These are phyloP conservation scores for Astreopora myriophthalma DNA, from an alignment of 64 coral and sea anemone species.

Conservation along the genomic window DNA sequence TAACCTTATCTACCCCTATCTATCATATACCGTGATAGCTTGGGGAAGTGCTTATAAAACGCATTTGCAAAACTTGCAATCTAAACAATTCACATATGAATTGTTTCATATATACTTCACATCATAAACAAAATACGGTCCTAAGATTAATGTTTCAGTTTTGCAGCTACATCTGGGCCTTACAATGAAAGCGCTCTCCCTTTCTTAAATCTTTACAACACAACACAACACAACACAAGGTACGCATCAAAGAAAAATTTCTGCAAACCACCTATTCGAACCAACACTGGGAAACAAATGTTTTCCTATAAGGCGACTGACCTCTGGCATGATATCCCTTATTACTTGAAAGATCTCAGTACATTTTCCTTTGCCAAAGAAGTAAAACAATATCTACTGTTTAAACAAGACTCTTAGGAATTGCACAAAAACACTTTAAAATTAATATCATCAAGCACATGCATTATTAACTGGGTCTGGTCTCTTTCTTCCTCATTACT, in stretches of 20 bases:
- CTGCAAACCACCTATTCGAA: slow-evolving; percentile 1
- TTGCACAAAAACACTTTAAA: background rate
- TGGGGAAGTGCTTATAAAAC: background rate
- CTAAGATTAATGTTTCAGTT: slow-evolving; percentile 36
- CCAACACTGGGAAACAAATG: slow-evolving; percentile 51
- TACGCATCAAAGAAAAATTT: slow-evolving; percentile 38
- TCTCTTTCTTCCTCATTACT: background rate
- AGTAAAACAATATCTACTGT: slow-evolving; percentile 2
- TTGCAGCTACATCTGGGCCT: slow-evolving; percentile 15
- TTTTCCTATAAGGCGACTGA: slow-evolving; percentile 33
- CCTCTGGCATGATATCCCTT: slow-evolving; percentile 9
- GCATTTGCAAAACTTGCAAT: no score
- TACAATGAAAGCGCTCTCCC: slow-evolving; percentile 39
- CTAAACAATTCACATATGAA: no score
- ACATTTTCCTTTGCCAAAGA: background rate
- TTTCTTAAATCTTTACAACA: slow-evolving; percentile 15
- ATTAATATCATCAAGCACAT: background rate
- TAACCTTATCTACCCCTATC: background rate
- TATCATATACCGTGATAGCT: background rate
- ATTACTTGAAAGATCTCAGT: background rate
- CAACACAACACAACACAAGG: slow-evolving; percentile 41
- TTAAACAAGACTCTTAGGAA: background rate
- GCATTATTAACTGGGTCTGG: background rate
- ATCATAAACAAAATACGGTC: no score
- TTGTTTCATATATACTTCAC: no score